Percentiles rank a stretch among this genome's conserved stretches.
Conservation (phyloP, 2,888 invertebrate species). For the Temnothorax unifasciatus region DNA sequence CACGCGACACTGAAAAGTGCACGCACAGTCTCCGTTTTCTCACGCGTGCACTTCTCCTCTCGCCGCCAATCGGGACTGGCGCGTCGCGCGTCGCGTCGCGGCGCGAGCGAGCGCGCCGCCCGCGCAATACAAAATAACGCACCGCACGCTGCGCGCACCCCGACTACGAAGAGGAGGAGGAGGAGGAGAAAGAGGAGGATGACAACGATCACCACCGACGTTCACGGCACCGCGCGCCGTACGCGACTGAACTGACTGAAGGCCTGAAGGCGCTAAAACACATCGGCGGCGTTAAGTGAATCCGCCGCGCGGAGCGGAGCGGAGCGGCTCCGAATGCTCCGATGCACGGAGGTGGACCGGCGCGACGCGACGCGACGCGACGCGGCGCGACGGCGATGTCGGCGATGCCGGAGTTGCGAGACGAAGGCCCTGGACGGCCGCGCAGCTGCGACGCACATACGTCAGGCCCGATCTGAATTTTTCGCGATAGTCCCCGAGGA, state of each 20-base stretch:
- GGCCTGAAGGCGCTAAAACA: constrained; percentile 64
- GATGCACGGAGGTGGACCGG: constrained; percentile 68
- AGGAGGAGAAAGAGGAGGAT: constrained; percentile 30
- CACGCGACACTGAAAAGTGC: constrained; percentile 29
- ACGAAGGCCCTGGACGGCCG: constrained; percentile 41
- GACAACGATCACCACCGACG: constrained; percentile 62
- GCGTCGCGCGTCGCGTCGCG: constrained; percentile 56
- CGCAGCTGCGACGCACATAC: constrained; percentile 12
- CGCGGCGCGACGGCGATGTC: constrained; percentile 52
- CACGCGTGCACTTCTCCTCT: constrained; percentile 7
- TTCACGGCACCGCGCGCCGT: constrained; percentile 82
- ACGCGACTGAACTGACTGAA: constrained; percentile 76
- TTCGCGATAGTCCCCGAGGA: neutral
- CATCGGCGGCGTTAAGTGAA: constrained; percentile 69
- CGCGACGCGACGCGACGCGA: constrained; percentile 8
- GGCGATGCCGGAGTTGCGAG: constrained; percentile 29
- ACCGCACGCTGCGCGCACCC: neutral
- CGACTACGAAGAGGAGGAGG: constrained; percentile 61
- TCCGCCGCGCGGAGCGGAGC: constrained; percentile 47
- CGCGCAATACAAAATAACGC: neutral
- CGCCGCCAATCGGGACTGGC: neutral
- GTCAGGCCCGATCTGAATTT: neutral
- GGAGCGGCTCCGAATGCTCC: constrained; percentile 32
- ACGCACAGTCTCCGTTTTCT: constrained; percentile 23
- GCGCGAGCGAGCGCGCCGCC: constrained; percentile 69